Conservation (phyloP, 2,797 vertebrate species). For the Falco rusticolus region DNA sequence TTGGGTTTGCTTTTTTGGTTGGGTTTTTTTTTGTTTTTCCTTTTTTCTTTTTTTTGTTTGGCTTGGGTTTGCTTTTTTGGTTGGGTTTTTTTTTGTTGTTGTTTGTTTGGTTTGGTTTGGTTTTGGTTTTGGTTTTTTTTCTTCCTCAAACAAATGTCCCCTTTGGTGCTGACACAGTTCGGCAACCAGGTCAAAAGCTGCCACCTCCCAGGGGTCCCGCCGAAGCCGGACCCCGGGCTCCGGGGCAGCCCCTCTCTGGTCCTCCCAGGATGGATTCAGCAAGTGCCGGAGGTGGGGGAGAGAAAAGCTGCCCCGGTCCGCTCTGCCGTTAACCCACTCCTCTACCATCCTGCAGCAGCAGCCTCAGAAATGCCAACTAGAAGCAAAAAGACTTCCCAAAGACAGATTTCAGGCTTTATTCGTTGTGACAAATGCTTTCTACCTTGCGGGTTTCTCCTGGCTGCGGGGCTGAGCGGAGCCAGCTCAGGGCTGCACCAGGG, state of each 20-base stretch:
- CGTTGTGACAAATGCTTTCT: neutral
- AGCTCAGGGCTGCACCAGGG: neutral
- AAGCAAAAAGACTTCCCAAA: neutral
- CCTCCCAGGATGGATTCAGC: neutral
- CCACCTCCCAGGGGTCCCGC: neutral
- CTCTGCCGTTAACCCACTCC: neutral
- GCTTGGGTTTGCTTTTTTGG: no score
- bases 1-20: neutral
- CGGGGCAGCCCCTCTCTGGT: neutral
- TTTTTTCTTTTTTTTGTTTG: no score
- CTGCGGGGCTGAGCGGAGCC: fast-evolving
- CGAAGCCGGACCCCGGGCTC: neutral
- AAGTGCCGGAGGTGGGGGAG: fast-evolving
- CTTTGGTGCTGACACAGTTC: neutral
- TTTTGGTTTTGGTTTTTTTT: no score
- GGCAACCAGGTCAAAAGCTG: neutral
- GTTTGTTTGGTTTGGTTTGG: no score
- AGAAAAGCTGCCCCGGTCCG: neutral
- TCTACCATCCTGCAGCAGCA: neutral
- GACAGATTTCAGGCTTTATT: fast-evolving
- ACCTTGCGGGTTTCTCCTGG: neutral
- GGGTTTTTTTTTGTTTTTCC: no score
- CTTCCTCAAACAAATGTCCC: neutral
- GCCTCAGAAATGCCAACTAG: neutral
- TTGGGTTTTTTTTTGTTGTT: neutral